Evolutionary conservation across 64 coral and sea anemone genomes (phyloP), one percentile per base, ranked within the genome.

Genomic region (Porites australiensis): DNA sequence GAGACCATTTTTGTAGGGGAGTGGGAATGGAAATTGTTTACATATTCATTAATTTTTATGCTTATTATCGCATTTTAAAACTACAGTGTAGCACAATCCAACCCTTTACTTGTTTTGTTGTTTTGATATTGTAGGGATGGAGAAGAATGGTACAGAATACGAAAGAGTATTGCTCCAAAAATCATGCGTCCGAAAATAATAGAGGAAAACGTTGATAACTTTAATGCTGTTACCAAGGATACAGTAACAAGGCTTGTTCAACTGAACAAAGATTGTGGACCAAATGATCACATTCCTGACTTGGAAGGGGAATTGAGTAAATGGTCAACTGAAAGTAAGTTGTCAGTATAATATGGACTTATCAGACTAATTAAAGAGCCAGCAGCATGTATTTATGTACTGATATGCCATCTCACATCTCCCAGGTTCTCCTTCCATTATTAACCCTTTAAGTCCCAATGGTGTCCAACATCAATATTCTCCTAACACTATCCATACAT

Each of bases 201-300:
- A 0, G 81, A 84, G 63, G 81, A 84, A 52, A 84, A 84, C 8
- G 46, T 84, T 68, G 81, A 84, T 69, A 84, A 84, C 46, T 84
- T 84, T 49, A 84, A 20, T 70, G 61, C 63, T 13, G 63, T 84
- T 9, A 64, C 63, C 6, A 48, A 84, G 8, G 81, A 84, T 84
- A 63, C 81, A 16, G 21, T 84, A 21, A 4, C 81, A 68, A 52
- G 81, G 45, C 48, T 84, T 67, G 46, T 50, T 50, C 67, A 84
- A 48, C 46, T 84, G 20, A 68, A 84, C 44, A 63, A 84, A 22
- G 46, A 44, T 68, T 66, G 79, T 65, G 79, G 79, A 83, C 63
- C 81, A 68, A 19, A 68, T 49, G 44, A 21, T 5, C 45, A 68
- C 59, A 84, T 84, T 13, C 81, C 64, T 23, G 81, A 84, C 63